These are phyloP conservation scores for Tenodera sinensis DNA, from an alignment of 2,888 invertebrate genomes.

Conservation along the genomic window DNA sequence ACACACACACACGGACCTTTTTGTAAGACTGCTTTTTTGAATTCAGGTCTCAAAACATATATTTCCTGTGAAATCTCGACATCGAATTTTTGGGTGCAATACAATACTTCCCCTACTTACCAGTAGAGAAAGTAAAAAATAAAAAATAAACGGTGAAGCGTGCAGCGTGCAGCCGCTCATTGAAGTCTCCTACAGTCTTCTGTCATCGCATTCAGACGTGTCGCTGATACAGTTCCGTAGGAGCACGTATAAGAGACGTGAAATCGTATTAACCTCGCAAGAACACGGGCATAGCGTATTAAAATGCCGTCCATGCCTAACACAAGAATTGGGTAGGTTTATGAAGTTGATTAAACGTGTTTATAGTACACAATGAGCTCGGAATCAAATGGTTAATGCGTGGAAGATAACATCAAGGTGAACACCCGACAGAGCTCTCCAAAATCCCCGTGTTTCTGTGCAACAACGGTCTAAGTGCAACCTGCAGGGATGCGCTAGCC, in stretches of 20 bases:
- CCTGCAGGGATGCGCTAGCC: background rate
- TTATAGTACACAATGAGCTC: slow-evolving; percentile 15
- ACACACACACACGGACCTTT: too few species aligned
- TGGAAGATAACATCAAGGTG: slow-evolving; percentile 9
- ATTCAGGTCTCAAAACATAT: too few species aligned
- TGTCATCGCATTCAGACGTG: background rate
- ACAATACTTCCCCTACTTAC: too few species aligned
- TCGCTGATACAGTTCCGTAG: background rate
- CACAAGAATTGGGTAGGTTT: slow-evolving; percentile 4
- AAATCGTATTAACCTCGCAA: background rate
- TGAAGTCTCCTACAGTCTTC: too few species aligned
- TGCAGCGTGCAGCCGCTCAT: too few species aligned
- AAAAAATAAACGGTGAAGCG: too few species aligned
- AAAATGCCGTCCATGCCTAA: background rate
- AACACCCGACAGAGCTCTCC: background rate
- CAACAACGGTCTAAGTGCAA: background rate
- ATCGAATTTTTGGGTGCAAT: too few species aligned
- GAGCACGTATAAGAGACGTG: background rate
- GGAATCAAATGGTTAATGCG: slow-evolving; percentile 12
- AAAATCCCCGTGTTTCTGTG: background rate
- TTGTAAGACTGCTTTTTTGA: too few species aligned
- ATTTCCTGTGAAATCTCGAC: too few species aligned
- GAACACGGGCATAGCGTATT: background rate
- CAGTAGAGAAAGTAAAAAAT: too few species aligned
- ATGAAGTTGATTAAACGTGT: slow-evolving; percentile 16